Evolutionary conservation across 30 jellyfish, hydroid and myxozoan genomes (phyloP).

Genomic region (Hydractinia symbiolongicarpus): DNA sequence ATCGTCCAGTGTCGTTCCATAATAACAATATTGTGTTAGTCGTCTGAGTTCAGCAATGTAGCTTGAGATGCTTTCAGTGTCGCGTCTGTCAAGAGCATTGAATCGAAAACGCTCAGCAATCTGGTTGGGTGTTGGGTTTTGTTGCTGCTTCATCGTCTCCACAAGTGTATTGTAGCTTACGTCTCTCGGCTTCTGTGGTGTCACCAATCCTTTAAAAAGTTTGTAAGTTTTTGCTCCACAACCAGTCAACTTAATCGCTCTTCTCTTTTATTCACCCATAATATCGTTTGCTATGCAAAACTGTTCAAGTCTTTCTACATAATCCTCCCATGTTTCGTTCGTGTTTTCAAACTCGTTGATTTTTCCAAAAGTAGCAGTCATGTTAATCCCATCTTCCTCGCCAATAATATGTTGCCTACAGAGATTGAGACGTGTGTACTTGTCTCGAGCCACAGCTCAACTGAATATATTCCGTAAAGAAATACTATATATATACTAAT

Average conservation of each 20-base stretch:
- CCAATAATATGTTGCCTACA: no score
- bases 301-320: no score
- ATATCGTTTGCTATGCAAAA: no score
- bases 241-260: constrained; percentile 26
- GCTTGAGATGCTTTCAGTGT: constrained; percentile 12
- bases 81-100: constrained; percentile 6
- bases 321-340: no score
- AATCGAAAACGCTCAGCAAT: no score
- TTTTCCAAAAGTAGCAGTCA: no score
- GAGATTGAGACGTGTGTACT: constrained; percentile 11
- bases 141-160: constrained; percentile 33
- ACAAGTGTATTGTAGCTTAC: constrained; percentile 26
- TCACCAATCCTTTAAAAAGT: constrained; percentile 30
- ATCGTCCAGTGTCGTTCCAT: no score
- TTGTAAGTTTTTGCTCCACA: constrained; percentile 33
- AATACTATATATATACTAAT: neutral
- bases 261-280: neutral
- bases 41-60: constrained; percentile 8
- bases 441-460: constrained; percentile 9
- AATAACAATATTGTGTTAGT: constrained; percentile 2
- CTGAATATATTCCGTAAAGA: neutral
- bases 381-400: no score
- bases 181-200: constrained; percentile 37
- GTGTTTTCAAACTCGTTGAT: no score
- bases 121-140: constrained; percentile 34